These are phyloP conservation scores for Drosophila sturtevanti DNA, from an alignment of 1,140 invertebrate genomes.

Conservation along the genomic window DNA sequence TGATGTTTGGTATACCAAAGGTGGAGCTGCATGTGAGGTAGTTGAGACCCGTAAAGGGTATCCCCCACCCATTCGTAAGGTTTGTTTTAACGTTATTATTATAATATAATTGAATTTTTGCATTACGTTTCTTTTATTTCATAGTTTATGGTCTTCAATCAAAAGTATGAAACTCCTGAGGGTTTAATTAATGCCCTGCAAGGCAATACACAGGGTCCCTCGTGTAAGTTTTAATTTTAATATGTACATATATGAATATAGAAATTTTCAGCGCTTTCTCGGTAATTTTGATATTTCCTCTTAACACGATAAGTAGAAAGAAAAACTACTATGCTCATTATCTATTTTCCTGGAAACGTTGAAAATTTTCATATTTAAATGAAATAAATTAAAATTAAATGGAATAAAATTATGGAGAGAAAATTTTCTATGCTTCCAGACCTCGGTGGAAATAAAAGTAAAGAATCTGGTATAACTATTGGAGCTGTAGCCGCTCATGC, in stretches of 20 bases:
- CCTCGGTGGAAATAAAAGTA: neutral
- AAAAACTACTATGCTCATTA: neutral
- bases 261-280: constrained; percentile 36
- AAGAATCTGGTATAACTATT: neutral
- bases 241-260: neutral
- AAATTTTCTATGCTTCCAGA: constrained; percentile 33
- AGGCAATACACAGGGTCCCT: constrained; percentile 32
- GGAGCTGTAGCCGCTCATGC: constrained; percentile 8
- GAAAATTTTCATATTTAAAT: constrained; percentile 16
- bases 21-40: constrained; percentile 11
- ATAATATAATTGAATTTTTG: neutral
- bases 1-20: constrained; percentile 50
- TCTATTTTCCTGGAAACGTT: constrained; percentile 25
- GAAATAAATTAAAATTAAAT: constrained; percentile 5
- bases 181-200: constrained; percentile 29
- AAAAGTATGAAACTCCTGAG: constrained; percentile 50
- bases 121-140: neutral
- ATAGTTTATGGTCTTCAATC: constrained; percentile 46
- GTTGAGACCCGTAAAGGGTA: constrained; percentile 48
- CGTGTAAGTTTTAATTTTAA: constrained; percentile 27
- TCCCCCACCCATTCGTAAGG: constrained; percentile 34
- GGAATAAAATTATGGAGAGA: no score
- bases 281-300: neutral
- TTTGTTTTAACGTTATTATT: neutral
- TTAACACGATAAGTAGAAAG: neutral